Evolutionary conservation across 2,113 vertebrate species (phyloP).

Genomic region (Neoarius graeffei): DNA sequence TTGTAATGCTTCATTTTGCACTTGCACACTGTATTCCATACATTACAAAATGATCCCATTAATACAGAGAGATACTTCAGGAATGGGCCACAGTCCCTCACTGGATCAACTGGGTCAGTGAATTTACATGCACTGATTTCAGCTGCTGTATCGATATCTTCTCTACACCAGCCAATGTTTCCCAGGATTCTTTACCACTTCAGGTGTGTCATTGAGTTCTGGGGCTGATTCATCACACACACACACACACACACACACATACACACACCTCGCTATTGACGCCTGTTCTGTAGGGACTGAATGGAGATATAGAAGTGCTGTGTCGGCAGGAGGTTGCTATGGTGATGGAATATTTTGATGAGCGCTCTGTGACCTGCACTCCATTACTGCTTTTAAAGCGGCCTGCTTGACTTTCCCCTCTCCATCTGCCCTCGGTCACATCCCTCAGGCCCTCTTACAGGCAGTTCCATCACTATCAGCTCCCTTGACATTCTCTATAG

Average conservation of each 20-base stretch:
- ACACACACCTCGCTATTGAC: slow-evolving; percentile 36
- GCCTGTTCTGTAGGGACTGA: slow-evolving; percentile 3
- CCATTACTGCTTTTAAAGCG: slow-evolving; percentile 25
- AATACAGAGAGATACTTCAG: neutral
- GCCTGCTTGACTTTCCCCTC: slow-evolving; percentile 1
- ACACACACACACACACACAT: slow-evolving; percentile 15
- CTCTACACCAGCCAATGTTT: slow-evolving; percentile 24
- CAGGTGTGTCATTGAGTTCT: slow-evolving; percentile 31
- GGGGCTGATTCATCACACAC: slow-evolving; percentile 16
- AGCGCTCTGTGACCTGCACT: slow-evolving; percentile 12
- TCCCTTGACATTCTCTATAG: neutral
- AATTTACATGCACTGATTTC: neutral
- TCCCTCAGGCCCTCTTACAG: slow-evolving; percentile 10
- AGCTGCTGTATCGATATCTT: slow-evolving; percentile 46
- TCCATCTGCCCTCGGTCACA: neutral
- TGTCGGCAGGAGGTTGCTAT: slow-evolving; percentile 26
- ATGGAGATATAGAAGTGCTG: slow-evolving; percentile 22
- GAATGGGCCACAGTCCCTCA: no score
- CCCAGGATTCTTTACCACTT: slow-evolving; percentile 34
- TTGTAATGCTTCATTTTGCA: neutral
- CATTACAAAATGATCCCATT: neutral
- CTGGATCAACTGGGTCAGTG: neutral
- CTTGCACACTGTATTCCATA: no score
- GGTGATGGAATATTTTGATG: slow-evolving; percentile 15
- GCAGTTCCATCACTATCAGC: neutral